These are phyloP conservation scores for Beris chalybata DNA, from an alignment of 2,888 invertebrate species.

Conservation along the genomic window DNA sequence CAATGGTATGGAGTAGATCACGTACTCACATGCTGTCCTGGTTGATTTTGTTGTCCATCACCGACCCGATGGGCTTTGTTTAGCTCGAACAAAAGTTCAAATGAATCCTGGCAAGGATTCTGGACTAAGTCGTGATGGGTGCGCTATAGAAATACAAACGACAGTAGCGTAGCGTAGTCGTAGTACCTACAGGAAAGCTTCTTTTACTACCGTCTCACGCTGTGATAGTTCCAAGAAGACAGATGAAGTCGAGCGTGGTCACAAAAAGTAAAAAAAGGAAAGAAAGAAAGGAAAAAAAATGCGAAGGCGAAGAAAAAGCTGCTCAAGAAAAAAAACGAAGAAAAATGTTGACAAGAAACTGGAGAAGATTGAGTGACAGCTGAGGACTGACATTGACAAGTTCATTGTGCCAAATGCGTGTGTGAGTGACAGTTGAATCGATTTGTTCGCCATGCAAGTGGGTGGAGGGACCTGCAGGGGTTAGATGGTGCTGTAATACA, in stretches of 20 bases:
- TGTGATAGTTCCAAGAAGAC: conserved; percentile 22
- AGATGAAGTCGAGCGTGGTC: conserved; percentile 15
- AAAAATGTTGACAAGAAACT: conserved; percentile 36
- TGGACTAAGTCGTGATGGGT: background rate
- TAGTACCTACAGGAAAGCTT: background rate
- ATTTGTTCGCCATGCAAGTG: conserved; percentile 33
- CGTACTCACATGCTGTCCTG: conserved; percentile 16
- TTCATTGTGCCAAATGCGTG: conserved; percentile 40
- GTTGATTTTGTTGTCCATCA: conserved; percentile 24
- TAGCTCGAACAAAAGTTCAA: conserved; percentile 16
- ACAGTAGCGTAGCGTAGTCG: too few relatives aligned
- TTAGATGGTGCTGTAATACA: conserved; percentile 2
- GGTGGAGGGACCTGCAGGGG: conserved; percentile 29
- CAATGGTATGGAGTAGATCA: background rate
- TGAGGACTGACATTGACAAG: conserved; percentile 41
- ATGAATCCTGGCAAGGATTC: conserved; percentile 1
- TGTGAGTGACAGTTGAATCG: conserved; percentile 42
- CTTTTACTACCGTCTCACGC: background rate
- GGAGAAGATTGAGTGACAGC: conserved; percentile 41
- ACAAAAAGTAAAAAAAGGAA: background rate
- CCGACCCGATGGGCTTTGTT: conserved; percentile 12
- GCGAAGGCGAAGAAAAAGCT: background rate
- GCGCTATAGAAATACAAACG: background rate
- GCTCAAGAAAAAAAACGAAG: conserved; percentile 9
- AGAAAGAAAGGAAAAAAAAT: background rate